Conservation (phyloP, 2,113 vertebrate genomes). For the Scatophagus argus region DNA sequence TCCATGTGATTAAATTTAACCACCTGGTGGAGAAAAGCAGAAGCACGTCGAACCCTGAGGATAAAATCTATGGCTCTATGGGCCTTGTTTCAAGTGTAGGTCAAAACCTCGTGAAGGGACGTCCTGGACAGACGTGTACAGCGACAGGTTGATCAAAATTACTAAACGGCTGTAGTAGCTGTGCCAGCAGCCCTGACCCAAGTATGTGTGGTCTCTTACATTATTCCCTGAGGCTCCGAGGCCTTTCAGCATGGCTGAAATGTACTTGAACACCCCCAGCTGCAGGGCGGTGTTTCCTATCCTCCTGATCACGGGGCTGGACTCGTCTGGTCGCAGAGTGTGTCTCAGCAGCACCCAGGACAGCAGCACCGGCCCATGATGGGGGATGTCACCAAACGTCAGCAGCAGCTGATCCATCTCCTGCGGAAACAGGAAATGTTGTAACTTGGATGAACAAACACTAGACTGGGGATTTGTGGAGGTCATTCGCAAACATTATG, state of each 20-base stretch:
- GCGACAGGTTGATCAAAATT: neutral
- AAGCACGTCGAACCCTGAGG: neutral
- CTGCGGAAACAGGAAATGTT: slow-evolving; percentile 70
- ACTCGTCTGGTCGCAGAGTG: slow-evolving; percentile 90
- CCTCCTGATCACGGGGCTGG: slow-evolving; percentile 85
- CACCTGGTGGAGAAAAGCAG: slow-evolving; percentile 19
- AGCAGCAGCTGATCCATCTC: slow-evolving; percentile 94
- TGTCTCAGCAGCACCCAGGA: slow-evolving; percentile 96
- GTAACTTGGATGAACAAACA: neutral
- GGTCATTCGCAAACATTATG: neutral
- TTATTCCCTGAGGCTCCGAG: slow-evolving; percentile 92
- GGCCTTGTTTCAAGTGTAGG: neutral
- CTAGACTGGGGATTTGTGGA: neutral
- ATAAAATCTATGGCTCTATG: neutral
- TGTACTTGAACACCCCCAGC: slow-evolving; percentile 93
- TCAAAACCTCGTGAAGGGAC: neutral
- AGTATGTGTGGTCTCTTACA: slow-evolving; percentile 80
- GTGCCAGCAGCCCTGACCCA: neutral
- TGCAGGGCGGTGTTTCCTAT: slow-evolving; percentile 93
- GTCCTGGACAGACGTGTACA: neutral
- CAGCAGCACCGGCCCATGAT: slow-evolving; percentile 93
- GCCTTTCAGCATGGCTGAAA: slow-evolving; percentile 90
- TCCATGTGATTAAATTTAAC: slow-evolving; percentile 25
- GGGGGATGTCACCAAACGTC: slow-evolving; percentile 92
- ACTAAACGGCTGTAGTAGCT: neutral